Percentiles rank a stretch among this genome's conserved stretches.
phyloP scores from a whole-genome alignment of 2,113 vertebrate species.

The Petroica traversi region DNA sequence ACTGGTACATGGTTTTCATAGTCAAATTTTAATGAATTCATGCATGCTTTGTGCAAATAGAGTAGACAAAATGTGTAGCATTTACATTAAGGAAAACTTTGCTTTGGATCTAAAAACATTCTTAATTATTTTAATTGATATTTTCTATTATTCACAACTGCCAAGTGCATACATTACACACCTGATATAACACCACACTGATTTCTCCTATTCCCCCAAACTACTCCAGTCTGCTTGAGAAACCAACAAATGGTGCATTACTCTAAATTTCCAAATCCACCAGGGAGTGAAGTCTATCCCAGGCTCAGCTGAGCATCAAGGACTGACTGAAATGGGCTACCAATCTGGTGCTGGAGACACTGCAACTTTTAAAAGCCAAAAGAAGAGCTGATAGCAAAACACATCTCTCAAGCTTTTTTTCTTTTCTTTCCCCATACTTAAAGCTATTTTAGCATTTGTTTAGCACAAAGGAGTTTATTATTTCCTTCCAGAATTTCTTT shows the following conservation, averaged over 20 bases:
- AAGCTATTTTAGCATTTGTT: not conserved
- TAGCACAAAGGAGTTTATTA: not conserved
- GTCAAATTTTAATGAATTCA: not conserved
- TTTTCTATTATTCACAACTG: not conserved
- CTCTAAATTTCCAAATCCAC: not conserved
- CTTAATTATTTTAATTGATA: not conserved
- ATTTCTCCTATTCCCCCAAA: not conserved
- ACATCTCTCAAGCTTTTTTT: not conserved
- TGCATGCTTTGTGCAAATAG: not conserved
- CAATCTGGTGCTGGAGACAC: not conserved
- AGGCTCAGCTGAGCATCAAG: not conserved
- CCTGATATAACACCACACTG: not conserved
- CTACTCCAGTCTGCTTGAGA: not conserved
- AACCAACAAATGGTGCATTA: not conserved
- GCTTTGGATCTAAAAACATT: not conserved
- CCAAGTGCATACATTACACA: not conserved
- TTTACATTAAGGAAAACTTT: not conserved
- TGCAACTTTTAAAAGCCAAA: not conserved
- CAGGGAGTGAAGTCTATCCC: not conserved
- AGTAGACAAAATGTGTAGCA: not conserved
- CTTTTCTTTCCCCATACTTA: not conserved
- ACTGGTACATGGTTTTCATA: not conserved
- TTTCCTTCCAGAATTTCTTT: conserved; percentile 1
- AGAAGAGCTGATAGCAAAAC: not conserved
- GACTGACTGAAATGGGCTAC: not conserved